Evolutionary conservation across 2,888 invertebrate species (phyloP).

Genomic region (Biston stratarius): DNA sequence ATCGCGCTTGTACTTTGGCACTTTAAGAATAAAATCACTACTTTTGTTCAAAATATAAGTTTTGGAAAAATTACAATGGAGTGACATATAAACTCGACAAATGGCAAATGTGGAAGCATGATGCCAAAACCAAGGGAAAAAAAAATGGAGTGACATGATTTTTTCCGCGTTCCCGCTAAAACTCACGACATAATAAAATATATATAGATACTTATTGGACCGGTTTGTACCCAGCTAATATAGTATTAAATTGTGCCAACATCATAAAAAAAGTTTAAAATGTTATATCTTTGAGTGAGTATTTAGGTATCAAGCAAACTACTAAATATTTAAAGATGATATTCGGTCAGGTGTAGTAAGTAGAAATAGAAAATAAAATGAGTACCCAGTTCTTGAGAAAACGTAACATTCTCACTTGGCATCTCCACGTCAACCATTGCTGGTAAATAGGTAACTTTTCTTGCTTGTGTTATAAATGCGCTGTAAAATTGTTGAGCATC

Average conservation of each 20-base stretch:
- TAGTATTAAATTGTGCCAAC: too few species aligned
- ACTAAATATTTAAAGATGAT: too few species aligned
- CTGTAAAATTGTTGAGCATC: slow-evolving; percentile 22
- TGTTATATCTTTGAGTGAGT: too few species aligned
- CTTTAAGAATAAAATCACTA: too few species aligned
- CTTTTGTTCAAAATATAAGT: neutral
- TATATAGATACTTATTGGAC: too few species aligned
- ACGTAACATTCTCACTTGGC: slow-evolving; percentile 9
- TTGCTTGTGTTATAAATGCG: slow-evolving; percentile 19
- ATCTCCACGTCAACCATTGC: slow-evolving; percentile 33
- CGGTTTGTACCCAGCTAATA: too few species aligned
- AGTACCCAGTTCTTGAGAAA: slow-evolving; percentile 15
- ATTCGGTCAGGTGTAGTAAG: neutral
- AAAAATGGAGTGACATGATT: slow-evolving; percentile 1
- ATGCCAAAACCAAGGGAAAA: too few species aligned
- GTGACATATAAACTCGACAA: too few species aligned
- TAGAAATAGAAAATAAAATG: neutral
- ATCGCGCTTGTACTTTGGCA: too few species aligned
- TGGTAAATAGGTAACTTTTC: neutral
- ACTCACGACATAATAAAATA: neutral
- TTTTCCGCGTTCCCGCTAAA: neutral
- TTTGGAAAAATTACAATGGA: neutral
- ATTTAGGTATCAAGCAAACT: too few species aligned
- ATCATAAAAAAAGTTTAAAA: too few species aligned
- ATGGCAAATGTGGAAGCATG: too few species aligned